Conservation (phyloP, 2,113 vertebrate genomes). For the Stigmatopora nigra region DNA sequence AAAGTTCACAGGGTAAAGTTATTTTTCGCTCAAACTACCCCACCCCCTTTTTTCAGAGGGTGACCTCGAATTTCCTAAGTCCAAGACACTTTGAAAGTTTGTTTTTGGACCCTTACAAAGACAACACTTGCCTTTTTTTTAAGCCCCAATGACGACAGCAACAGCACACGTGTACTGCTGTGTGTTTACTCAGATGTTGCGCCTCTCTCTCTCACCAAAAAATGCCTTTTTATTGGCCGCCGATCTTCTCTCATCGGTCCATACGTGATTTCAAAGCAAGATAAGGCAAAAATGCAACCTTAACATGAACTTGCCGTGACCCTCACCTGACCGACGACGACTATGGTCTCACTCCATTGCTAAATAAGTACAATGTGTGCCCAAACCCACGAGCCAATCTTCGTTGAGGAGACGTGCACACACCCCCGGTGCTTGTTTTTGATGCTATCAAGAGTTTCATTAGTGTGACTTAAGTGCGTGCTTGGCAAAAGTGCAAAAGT, state of each 20-base stretch:
- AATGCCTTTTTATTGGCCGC: constrained; percentile 40
- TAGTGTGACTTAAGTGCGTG: constrained; percentile 47
- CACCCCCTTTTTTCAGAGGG: constrained; percentile 1
- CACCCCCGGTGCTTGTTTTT: constrained; percentile 61
- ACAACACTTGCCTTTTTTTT: constrained; percentile 43
- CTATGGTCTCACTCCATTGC: constrained; percentile 50
- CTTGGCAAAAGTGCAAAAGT: constrained; percentile 24
- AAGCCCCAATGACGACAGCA: constrained; percentile 34
- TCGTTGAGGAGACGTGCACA: constrained; percentile 54
- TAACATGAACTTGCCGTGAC: constrained; percentile 65
- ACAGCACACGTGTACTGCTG: constrained; percentile 43
- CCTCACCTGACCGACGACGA: constrained; percentile 32
- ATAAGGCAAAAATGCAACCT: constrained; percentile 70
- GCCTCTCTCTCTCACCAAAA: constrained; percentile 13
- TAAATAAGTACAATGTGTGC: constrained; percentile 63
- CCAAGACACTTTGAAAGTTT: constrained; percentile 60
- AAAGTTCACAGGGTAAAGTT: constrained; percentile 32
- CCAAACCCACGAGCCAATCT: constrained; percentile 56
- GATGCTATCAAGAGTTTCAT: constrained; percentile 67
- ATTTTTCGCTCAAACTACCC: constrained; percentile 22
- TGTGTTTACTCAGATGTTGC: constrained; percentile 46
- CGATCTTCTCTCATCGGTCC: constrained; percentile 46
- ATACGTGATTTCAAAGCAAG: constrained; percentile 60
- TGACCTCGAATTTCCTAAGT: constrained; percentile 57
- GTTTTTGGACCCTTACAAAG: constrained; percentile 47